These are phyloP conservation scores for Lampris incognitus DNA, from an alignment of 2,113 vertebrate species.

Conservation along the genomic window DNA sequence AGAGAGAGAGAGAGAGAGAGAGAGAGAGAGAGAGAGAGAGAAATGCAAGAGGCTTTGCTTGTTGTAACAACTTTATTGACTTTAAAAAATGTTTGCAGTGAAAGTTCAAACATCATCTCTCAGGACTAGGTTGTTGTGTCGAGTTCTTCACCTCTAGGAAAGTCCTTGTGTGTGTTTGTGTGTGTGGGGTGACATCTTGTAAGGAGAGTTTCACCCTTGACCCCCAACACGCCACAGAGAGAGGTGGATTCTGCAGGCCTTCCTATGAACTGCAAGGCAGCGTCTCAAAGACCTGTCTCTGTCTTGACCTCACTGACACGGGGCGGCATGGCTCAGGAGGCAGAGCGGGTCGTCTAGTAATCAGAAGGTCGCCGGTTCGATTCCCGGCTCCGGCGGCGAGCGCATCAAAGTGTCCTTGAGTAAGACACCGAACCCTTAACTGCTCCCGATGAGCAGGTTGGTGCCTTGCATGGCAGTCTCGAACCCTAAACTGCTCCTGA, in stretches of 20 bases:
- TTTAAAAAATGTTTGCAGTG: too few species aligned
- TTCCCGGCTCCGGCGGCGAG: too few species aligned
- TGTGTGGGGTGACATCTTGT: slow-evolving; percentile 16
- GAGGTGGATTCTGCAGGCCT: slow-evolving; percentile 23
- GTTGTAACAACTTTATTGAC: too few species aligned
- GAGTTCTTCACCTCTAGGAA: neutral
- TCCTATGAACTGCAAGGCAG: slow-evolving; percentile 11
- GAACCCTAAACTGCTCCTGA: too few species aligned
- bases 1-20: neutral
- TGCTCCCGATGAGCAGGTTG: too few species aligned
- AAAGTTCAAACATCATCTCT: too few species aligned
- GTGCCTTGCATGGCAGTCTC: too few species aligned
- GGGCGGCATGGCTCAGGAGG: too few species aligned
- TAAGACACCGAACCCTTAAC: too few species aligned
- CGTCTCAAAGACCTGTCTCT: slow-evolving; percentile 11
- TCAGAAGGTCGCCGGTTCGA: too few species aligned
- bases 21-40: neutral
- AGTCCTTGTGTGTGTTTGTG: slow-evolving; percentile 3
- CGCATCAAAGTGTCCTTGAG: too few species aligned
- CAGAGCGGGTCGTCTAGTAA: too few species aligned
- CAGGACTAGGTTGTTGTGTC: neutral
- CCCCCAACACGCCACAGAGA: neutral
- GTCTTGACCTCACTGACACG: slow-evolving; percentile 2
- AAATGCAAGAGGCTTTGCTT: neutral
- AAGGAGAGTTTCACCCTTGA: slow-evolving; percentile 37